Base-by-base conservation (phyloP, 2,888 invertebrate species). In the Siphlonurus alternatus region DNA sequence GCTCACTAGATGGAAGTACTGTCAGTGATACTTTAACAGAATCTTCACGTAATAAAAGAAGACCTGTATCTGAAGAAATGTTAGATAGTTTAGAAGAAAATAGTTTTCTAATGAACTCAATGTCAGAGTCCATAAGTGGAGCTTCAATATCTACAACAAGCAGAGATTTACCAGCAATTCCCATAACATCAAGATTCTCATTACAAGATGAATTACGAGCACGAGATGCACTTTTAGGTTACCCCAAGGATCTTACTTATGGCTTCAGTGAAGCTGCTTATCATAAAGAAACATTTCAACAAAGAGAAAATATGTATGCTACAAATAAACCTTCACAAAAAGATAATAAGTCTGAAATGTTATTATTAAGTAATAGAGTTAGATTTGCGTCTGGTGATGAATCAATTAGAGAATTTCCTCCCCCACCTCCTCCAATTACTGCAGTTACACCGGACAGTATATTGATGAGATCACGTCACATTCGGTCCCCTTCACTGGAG, bases 31-130 rank as follows among this genome's bases (percentile, higher is more conserved):
- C 38, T 10, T 38, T 38, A 38, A 38, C 38, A 38, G 56, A 56
- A 10, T n/a, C 56, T 18, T n/a, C n/a, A n/a, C n/a, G 56, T 20
- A 74, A 86, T 56, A 89, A 87, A 70, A 78, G 89, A 62, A 77
- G 88, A 68, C 88, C 89, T 0, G 79, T 89, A 2, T 88, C 88
- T 22, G 87, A 87, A 71, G 86, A 89, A 69, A 74, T 77, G 7
- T 67, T 77, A 1, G 75, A 76, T 64, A 87, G 86, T 61, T 76
- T 84, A 56, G 86, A 85, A 71, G 85, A 87, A 72, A 77, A 87
- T 59, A 83, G 83, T 65, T 81, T 61, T 51, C 83, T 66, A 25
- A 53, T 61, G 3, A n/a, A 51, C 23, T 56, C 38, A 38, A 38
- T 38, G 38, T 38, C 38, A 10, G 38, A 38, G 38, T 38, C 38